Evolutionary conservation across 2,888 invertebrate genomes (phyloP).

Genomic region (Heliconius aoede): DNA sequence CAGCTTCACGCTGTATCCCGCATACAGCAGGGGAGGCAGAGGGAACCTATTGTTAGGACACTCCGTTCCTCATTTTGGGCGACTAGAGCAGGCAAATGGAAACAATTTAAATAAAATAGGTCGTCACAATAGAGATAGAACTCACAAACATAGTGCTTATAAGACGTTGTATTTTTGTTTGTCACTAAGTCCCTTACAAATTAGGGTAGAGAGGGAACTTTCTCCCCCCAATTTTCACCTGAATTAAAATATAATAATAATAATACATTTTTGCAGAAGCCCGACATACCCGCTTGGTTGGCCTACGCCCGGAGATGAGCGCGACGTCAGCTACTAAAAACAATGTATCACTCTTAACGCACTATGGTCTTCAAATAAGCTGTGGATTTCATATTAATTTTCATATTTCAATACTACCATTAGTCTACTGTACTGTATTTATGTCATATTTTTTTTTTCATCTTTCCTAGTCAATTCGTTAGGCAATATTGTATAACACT

Average conservation of each 20-base stretch:
- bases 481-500: conserved; percentile 37
- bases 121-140: too few species aligned
- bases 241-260: neutral
- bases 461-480: conserved; percentile 43
- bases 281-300: conserved; percentile 82
- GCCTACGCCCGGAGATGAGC: conserved; percentile 97
- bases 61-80: too few species aligned
- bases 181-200: neutral
- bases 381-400: conserved; percentile 21
- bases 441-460: conserved; percentile 20
- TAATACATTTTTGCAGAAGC: conserved; percentile 66
- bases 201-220: neutral
- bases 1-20: neutral
- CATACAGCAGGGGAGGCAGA: neutral
- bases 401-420: conserved; percentile 24
- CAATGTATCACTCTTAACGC: conserved; percentile 36
- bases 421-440: conserved; percentile 2
- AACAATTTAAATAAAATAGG: too few species aligned
- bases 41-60: too few species aligned
- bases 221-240: too few species aligned
- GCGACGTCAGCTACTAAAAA: conserved; percentile 73
- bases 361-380: conserved; percentile 34
- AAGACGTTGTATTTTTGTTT: neutral
- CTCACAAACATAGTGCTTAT: neutral
- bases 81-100: too few species aligned